Evolutionary conservation across 2,888 invertebrate genomes (phyloP).

Genomic region (Aphelenchoides bicaudatus): DNA sequence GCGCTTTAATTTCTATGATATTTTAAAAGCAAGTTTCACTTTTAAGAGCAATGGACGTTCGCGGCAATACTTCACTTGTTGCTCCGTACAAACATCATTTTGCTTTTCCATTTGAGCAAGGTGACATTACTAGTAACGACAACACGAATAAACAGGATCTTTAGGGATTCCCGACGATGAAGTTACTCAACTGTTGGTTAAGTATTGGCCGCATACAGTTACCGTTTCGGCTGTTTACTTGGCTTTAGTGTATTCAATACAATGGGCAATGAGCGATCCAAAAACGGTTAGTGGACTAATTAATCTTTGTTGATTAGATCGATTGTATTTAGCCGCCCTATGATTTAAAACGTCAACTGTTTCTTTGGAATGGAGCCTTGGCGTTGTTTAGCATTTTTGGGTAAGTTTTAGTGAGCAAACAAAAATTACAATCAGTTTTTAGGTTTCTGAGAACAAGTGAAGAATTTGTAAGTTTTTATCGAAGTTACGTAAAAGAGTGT

Average conservation of each 20-base stretch:
- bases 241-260: slow-evolving; percentile 18
- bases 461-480: slow-evolving; percentile 1
- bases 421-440: slow-evolving; percentile 8
- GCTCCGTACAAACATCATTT: slow-evolving; percentile 16
- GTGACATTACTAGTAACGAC: no score
- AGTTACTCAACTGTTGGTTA: slow-evolving; percentile 16
- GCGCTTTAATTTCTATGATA: no score
- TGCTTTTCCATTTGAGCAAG: slow-evolving; percentile 23
- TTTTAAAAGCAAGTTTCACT: no score
- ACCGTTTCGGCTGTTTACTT: slow-evolving; percentile 28
- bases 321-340: no score
- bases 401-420: slow-evolving; percentile 24
- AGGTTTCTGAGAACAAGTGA: not conserved
- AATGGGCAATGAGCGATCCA: slow-evolving; percentile 24
- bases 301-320: no score
- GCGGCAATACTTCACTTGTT: no score
- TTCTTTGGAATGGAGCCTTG: slow-evolving; percentile 29
- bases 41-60: no score
- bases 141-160: no score
- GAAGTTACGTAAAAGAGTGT: not conserved
- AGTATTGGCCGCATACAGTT: slow-evolving; percentile 31
- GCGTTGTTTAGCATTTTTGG: slow-evolving; percentile 35
- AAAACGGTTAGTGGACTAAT: no score
- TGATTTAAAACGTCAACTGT: slow-evolving; percentile 18
- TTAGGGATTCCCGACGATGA: slow-evolving; percentile 11